Evolutionary conservation across 2,888 invertebrate species (phyloP), one percentile per base, ranked within the genome.

Genomic region (Philereme vetulata): DNA sequence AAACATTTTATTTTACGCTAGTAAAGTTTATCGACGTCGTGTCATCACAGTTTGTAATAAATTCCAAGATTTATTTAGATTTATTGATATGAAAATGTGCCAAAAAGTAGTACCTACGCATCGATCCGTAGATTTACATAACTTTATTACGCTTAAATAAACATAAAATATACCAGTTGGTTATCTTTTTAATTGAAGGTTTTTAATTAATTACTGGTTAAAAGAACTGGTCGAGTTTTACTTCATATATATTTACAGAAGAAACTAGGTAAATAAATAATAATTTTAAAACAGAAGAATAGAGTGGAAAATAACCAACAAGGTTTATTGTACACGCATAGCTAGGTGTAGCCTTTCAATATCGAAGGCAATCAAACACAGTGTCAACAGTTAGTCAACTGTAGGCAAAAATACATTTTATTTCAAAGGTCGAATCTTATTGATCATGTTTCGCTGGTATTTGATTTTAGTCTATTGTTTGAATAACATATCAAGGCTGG

Each of bases 401-500:
- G 72, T 71, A 76, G 74, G 56, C 51, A 78, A 81, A 78, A 82
- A 81, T 82, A 82, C 77, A 76, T 80, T 55, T 82, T 83, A 80
- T 84, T 81, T 79, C 75, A 80, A 79, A 82, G 84, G 82, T 79
- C 84, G 77, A 82, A 84, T 79, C 74, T 81, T 86, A 86, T 87
- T 89, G 88, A 88, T 88, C 84, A 80, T 85, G 82, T 82, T 77
- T 85, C 84, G 82, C 78, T 81, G 83, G 80, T 87, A 81, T 88
- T 89, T 90, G 90, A 85, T 88, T 89, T 90, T 82, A 80, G 85
- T 76, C 88, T 86, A 89, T 91, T 91, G 91, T 92, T 92, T 91
- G 91, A 86, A 84, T 86, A 90, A 90, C 85, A 85, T 90, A 92
- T 92, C 90, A 92, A 92, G 91, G 91, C 86, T 91, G 82, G 76